Evolutionary conservation across 2,888 invertebrate genomes (phyloP), one percentile per base, ranked within the genome.

Genomic region (Pyralis farinalis): DNA sequence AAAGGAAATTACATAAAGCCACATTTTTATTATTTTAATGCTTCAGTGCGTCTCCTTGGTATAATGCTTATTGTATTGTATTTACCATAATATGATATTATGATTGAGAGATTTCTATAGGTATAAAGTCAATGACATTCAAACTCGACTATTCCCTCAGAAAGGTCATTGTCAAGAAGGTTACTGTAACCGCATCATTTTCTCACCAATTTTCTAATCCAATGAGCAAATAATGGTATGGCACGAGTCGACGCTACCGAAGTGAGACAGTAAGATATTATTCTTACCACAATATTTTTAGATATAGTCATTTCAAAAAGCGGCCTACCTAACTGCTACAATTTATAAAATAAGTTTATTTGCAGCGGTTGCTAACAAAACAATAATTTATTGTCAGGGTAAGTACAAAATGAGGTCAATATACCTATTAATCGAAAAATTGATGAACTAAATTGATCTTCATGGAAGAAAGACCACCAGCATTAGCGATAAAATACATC

Each of bases 161-260:
- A 16, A 35, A 63, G 73, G 65, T 76, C 71, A 67, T 67, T 60
- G 70, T 55, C 62, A 69, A 55, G 16, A 45, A 51, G 55, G 53
- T 61, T 61, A 54, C 49, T 63, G 50, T 52, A 58, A 83, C 81
- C 83, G 68, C 84, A 83, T 66, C 68, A 65, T 82, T 63, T 67
- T 58, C 60, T 50, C 47, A 56, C 49, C 51, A 67, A 75, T 77
- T 85, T 87, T 86, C 85, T 79, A 71, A 81, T 69, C 67, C 65
- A 79, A 66, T 85, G 81, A 59, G 51, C 60, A 63, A 67, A 69
- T 52, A 63, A 68, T 66, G 69, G 76, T 84, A 86, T 68, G 68
- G 81, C 83, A 85, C 85, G 80, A 79, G 83, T 71, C 72, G 61
- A 48, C 49, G 22, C 51, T 50, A 59, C 31, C 79, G 67, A 72